These are phyloP conservation scores for Falco peregrinus DNA, from an alignment of 2,797 vertebrate genomes.

Conservation along the genomic window DNA sequence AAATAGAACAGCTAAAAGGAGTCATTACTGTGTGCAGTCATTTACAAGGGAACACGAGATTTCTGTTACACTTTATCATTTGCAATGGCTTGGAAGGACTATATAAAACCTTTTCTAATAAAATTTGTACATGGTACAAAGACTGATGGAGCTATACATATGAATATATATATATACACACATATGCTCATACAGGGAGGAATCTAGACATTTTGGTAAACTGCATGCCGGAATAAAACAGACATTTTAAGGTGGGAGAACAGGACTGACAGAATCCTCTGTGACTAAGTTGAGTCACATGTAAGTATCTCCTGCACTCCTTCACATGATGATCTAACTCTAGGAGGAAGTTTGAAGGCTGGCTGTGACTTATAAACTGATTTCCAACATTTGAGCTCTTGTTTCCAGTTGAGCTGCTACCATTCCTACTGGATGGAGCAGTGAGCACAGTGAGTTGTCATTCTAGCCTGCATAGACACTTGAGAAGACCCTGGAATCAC, in stretches of 20 bases:
- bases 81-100: background rate
- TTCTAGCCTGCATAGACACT: background rate
- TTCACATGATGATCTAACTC: background rate
- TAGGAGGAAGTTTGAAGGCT: background rate
- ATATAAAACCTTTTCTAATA: background rate
- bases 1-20: slow-evolving; percentile 4
- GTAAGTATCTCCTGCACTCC: background rate
- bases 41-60: background rate
- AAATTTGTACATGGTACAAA: background rate
- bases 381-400: background rate
- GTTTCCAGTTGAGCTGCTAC: background rate
- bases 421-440: accelerated
- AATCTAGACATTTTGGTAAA: background rate
- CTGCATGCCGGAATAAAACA: accelerated
- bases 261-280: background rate
- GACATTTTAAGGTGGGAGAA: background rate
- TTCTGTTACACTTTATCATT: background rate
- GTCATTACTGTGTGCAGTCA: background rate
- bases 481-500: background rate
- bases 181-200: background rate
- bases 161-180: background rate
- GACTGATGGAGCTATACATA: background rate
- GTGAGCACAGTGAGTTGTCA: background rate
- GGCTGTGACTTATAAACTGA: background rate
- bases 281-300: background rate